Conservation (phyloP, 2,888 invertebrate genomes). For the Aplocera efformata region DNA sequence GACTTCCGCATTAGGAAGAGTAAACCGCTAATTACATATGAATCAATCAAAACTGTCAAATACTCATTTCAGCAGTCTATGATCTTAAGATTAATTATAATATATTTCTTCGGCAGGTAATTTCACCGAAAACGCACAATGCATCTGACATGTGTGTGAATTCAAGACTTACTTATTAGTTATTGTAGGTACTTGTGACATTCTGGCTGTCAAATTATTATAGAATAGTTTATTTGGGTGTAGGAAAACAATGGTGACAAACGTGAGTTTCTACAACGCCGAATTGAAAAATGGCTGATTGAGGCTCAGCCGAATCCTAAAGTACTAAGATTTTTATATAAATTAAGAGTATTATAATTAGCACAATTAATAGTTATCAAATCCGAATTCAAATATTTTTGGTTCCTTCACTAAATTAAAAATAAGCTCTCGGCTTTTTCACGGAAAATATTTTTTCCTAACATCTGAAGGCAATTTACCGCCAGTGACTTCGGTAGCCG, state of each 20-base stretch:
- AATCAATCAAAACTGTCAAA: constrained; percentile 16
- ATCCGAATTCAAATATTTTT: constrained; percentile 6
- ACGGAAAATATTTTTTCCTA: constrained; percentile 21
- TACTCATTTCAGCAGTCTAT: constrained; percentile 8
- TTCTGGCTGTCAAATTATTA: too few relatives aligned
- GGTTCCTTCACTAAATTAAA: constrained; percentile 14
- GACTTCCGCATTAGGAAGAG: not conserved
- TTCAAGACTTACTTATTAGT: too few relatives aligned
- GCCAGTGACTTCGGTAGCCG: constrained; percentile 17
- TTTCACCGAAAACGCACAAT: not conserved
- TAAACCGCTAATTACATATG: constrained; percentile 9
- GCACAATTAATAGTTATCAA: too few relatives aligned
- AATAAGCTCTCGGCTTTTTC: constrained; percentile 19
- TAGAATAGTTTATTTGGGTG: too few relatives aligned
- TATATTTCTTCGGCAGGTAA: not conserved
- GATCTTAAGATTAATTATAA: constrained; percentile 14
- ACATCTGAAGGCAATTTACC: constrained; percentile 28
- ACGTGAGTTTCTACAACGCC: too few relatives aligned
- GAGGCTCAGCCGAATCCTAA: too few relatives aligned
- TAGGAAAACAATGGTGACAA: too few relatives aligned
- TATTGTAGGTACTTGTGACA: too few relatives aligned
- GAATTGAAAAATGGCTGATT: too few relatives aligned
- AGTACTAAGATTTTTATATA: too few relatives aligned
- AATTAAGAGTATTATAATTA: too few relatives aligned
- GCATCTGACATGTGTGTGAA: too few relatives aligned